A percentile compares a stretch with the other conserved stretches of the same genome.
phyloP scores from a whole-genome alignment of 2,888 invertebrate genomes.

The Cheilosia variabilis region DNA sequence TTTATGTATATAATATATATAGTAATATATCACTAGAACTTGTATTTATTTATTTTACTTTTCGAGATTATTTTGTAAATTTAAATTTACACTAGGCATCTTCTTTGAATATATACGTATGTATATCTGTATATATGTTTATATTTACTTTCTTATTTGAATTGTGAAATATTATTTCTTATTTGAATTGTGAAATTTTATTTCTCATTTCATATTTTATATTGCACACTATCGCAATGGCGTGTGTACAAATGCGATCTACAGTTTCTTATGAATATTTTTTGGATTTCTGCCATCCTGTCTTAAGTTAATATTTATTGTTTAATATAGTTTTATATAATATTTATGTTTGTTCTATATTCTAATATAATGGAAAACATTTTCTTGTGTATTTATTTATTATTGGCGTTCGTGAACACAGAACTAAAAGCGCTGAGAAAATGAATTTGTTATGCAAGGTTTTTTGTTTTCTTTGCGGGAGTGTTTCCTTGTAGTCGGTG shows the following conservation, averaged over 20 bases:
- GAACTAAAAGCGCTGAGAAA: slow-evolving; percentile 77
- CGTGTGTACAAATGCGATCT: slow-evolving; percentile 64
- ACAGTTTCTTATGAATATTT: slow-evolving; percentile 55
- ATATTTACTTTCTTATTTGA: slow-evolving; percentile 2
- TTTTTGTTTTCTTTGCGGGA: slow-evolving; percentile 77
- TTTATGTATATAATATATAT: slow-evolving; percentile 66
- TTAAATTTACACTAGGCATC: slow-evolving; percentile 61
- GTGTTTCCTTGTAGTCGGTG: slow-evolving; percentile 66
- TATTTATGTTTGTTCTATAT: slow-evolving; percentile 8
- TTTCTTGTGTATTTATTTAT: slow-evolving; percentile 57
- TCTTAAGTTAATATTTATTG: slow-evolving; percentile 52
- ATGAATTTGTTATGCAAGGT: slow-evolving; percentile 84
- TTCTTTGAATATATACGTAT: slow-evolving; percentile 40
- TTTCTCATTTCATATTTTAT: background rate
- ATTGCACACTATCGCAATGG: slow-evolving; percentile 53
- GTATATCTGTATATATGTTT: slow-evolving; percentile 51
- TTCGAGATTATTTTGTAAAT: slow-evolving; percentile 56
- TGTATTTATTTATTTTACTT: slow-evolving; percentile 63
- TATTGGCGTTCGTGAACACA: slow-evolving; percentile 76
- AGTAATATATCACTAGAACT: slow-evolving; percentile 70
- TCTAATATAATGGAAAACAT: slow-evolving; percentile 48
- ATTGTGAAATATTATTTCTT: slow-evolving; percentile 30
- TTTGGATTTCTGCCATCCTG: slow-evolving; percentile 57
- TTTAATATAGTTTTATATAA: slow-evolving; percentile 51
- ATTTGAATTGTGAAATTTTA: slow-evolving; percentile 38